Evolutionary conservation across 2,888 invertebrate species (phyloP).

Genomic region (Rotaria socialis): DNA sequence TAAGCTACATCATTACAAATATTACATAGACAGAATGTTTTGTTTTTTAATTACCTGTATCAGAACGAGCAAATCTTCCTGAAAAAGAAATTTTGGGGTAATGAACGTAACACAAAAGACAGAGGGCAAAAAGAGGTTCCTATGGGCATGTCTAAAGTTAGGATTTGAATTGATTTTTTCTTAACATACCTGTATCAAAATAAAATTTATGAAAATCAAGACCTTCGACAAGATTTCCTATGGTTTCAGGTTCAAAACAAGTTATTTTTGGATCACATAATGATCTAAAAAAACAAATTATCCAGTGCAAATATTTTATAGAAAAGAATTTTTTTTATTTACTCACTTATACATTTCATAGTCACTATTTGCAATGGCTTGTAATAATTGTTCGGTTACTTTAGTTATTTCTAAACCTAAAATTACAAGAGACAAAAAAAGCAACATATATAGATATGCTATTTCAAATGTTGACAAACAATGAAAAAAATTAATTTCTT

Average conservation of each 20-base stretch:
- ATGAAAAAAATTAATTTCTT: background rate
- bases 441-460: too few relatives aligned
- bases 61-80: constrained; percentile 26
- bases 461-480: too few relatives aligned
- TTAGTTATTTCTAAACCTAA: constrained; percentile 90
- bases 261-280: constrained; percentile 97
- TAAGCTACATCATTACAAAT: background rate
- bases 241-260: constrained; percentile 95
- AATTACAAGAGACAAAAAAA: background rate
- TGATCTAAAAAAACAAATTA: constrained; percentile 73
- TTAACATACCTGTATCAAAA: constrained; percentile 81
- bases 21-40: background rate
- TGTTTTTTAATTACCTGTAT: background rate
- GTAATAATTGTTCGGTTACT: constrained; percentile 93
- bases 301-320: too few relatives aligned
- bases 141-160: too few relatives aligned
- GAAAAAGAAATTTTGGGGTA: background rate
- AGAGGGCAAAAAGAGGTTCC: background rate
- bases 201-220: constrained; percentile 99
- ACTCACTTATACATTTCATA: constrained; percentile 70
- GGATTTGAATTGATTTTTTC: background rate
- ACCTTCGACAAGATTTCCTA: constrained; percentile 96
- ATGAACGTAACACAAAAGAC: background rate
- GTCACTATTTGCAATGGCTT: constrained; percentile 93
- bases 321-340: background rate